A percentile compares a stretch with the other conserved stretches of the same genome.
These are phyloP conservation scores for Lasioglossum vierecki DNA, from an alignment of 2,888 invertebrate genomes.

Conservation along the genomic window DNA sequence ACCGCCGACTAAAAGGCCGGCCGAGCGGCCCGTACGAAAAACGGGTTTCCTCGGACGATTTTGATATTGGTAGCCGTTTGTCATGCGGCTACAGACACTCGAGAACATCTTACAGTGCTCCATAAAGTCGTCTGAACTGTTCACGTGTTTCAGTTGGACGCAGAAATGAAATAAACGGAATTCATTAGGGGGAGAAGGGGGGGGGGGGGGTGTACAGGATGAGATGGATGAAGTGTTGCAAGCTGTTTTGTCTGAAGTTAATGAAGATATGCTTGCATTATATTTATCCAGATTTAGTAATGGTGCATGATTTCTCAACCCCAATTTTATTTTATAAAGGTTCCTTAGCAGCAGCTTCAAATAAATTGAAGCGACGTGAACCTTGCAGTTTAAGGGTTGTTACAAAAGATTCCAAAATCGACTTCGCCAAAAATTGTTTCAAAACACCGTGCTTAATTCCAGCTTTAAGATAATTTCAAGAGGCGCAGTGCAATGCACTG, in stretches of 20 bases:
- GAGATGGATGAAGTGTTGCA: not conserved
- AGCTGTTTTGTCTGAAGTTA: not conserved
- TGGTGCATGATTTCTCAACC: too few species aligned
- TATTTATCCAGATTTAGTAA: too few species aligned
- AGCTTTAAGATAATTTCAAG: not conserved
- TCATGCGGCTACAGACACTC: conserved; percentile 38
- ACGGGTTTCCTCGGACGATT: conserved; percentile 63
- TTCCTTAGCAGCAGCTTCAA: not conserved
- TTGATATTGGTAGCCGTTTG: conserved; percentile 63
- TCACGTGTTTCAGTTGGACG: not conserved
- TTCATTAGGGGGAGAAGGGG: not conserved
- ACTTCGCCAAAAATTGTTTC: not conserved
- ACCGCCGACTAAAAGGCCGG: conserved; percentile 27
- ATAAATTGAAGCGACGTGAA: not conserved
- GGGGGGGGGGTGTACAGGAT: too few species aligned
- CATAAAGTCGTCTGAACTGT: not conserved
- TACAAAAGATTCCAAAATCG: not conserved
- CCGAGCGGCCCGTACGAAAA: conserved; percentile 52
- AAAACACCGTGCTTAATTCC: not conserved
- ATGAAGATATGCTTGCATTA: not conserved
- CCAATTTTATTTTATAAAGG: not conserved
- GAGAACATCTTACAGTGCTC: not conserved
- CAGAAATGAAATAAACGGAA: not conserved
- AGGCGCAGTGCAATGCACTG: not conserved
- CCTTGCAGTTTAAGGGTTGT: not conserved